Evolutionary conservation across 2,797 vertebrate genomes (phyloP).

Genomic region (Forpus xanthops): DNA sequence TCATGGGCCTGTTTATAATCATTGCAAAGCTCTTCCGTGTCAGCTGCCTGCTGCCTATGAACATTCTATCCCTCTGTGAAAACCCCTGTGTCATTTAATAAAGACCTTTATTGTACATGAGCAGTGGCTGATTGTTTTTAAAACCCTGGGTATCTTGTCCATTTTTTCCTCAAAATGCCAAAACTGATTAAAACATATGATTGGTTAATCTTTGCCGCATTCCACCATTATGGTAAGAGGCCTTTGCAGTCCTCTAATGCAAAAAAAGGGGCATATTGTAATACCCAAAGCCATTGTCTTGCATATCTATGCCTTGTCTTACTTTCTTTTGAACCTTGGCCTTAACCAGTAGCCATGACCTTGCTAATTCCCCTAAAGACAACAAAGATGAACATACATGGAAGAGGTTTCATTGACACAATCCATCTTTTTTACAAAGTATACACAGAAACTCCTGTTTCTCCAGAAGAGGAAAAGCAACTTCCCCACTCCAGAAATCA

Average conservation of each 20-base stretch:
- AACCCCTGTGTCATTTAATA: not conserved
- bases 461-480: not conserved
- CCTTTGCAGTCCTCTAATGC: not conserved
- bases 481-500: not conserved
- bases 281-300: not conserved
- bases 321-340: not conserved
- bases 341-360: not conserved
- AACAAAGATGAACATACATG: not conserved
- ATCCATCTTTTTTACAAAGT: not conserved
- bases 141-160: not conserved
- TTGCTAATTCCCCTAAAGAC: not conserved
- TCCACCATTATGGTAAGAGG: not conserved
- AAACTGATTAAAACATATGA: constrained; percentile 10
- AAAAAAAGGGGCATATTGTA: not conserved
- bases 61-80: not conserved
- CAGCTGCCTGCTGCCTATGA: not conserved
- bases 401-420: not conserved
- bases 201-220: constrained; percentile 5
- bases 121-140: not conserved
- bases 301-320: not conserved
- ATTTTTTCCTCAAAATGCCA: not conserved
- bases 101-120: not conserved
- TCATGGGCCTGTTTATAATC: not conserved
- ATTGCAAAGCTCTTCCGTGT: not conserved
- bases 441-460: not conserved